Percentiles rank a stretch among this genome's conserved stretches.
Evolutionary conservation across 2,888 invertebrate species (phyloP).

Genomic region (Euclidia mi): DNA sequence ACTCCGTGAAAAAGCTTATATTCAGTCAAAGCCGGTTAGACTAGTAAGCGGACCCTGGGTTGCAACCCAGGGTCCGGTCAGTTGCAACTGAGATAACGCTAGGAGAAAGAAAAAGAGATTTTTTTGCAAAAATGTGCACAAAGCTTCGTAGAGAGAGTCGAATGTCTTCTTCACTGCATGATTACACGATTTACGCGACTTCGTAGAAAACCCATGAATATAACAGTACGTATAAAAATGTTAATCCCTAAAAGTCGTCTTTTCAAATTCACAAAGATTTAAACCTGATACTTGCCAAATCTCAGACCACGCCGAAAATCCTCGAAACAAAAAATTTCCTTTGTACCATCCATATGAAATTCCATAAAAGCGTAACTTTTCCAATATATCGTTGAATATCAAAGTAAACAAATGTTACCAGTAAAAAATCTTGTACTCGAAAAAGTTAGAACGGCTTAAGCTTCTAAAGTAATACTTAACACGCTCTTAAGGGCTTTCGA

Average conservation of each 20-base stretch:
- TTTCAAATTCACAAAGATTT: constrained; percentile 24
- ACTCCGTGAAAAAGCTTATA: too few species aligned
- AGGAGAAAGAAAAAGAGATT: too few species aligned
- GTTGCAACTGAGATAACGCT: too few species aligned
- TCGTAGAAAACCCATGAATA: constrained; percentile 4
- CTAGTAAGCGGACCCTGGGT: too few species aligned
- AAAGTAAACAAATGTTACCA: constrained; percentile 50
- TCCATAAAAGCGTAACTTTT: constrained; percentile 48
- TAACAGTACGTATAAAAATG: neutral
- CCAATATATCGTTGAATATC: constrained; percentile 45
- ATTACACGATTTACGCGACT: neutral
- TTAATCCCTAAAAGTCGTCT: constrained; percentile 15
- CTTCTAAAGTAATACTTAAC: constrained; percentile 64
- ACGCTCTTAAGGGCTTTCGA: constrained; percentile 59
- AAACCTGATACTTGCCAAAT: constrained; percentile 26
- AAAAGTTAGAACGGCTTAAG: constrained; percentile 60
- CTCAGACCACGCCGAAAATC: constrained; percentile 10
- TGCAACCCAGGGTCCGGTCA: too few species aligned
- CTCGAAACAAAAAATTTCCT: constrained; percentile 19
- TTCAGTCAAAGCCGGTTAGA: too few species aligned
- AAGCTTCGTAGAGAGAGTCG: too few species aligned
- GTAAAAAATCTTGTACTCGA: constrained; percentile 53
- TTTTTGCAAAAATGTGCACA: too few species aligned
- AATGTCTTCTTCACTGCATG: too few species aligned
- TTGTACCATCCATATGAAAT: constrained; percentile 32